phyloP scores from a whole-genome alignment of 2,888 invertebrate genomes.

The Scaptomyza flava region DNA sequence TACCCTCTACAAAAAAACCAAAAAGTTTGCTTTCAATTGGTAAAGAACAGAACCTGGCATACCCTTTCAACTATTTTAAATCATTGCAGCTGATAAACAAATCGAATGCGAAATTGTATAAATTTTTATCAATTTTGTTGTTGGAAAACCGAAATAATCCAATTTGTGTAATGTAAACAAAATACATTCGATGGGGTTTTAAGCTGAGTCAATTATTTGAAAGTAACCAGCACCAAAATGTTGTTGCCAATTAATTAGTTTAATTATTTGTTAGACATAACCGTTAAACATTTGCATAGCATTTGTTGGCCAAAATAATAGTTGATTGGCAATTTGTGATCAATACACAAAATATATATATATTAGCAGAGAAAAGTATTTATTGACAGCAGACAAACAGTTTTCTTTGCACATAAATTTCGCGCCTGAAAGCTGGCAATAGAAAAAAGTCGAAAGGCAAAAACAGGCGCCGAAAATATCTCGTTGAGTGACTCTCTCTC shows the following conservation, averaged over 20 bases:
- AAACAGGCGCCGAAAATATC: slow-evolving; percentile 5
- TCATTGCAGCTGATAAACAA: no score
- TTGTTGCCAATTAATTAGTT: slow-evolving; percentile 37
- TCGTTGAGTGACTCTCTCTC: slow-evolving; percentile 7
- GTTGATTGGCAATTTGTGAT: slow-evolving; percentile 57
- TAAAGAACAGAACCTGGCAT: no score
- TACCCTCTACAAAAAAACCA: background rate
- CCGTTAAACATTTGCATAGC: background rate
- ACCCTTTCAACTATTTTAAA: background rate
- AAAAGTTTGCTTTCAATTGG: background rate
- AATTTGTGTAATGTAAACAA: slow-evolving; percentile 36
- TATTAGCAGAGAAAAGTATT: slow-evolving; percentile 18
- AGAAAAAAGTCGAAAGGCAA: background rate
- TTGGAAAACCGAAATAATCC: slow-evolving; percentile 9
- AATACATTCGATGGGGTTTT: slow-evolving; percentile 8
- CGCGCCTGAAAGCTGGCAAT: slow-evolving; percentile 42
- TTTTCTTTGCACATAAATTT: slow-evolving; percentile 43
- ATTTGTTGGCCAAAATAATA: slow-evolving; percentile 39
- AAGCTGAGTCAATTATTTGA: slow-evolving; percentile 13
- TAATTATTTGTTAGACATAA: slow-evolving; percentile 54
- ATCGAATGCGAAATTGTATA: no score
- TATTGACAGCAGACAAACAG: slow-evolving; percentile 60
- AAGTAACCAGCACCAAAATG: background rate
- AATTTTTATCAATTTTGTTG: no score
- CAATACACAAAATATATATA: slow-evolving; percentile 33